Evolutionary conservation across 37 sponge, comb jelly and placozoan genomes (phyloP), one percentile per base, ranked within the genome.

Genomic region (Aphrocallistes beatrix): DNA sequence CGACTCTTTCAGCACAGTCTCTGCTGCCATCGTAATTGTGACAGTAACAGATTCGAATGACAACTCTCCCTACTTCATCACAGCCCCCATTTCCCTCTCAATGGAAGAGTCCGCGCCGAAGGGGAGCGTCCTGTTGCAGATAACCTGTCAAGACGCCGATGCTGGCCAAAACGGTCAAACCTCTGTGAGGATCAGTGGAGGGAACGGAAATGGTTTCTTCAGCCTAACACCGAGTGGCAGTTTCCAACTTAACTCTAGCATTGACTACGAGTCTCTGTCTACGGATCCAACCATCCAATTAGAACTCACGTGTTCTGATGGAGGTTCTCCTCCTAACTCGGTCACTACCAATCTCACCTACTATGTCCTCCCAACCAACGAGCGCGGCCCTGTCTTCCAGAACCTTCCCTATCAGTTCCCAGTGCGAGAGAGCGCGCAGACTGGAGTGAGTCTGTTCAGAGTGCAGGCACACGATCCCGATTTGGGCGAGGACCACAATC

Each of bases 371-470:
- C 75, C 75, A 3, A 25, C 75, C 21, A 60, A 60, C 75, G 75
- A 60, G 75, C 75, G n/a, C 34, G 75, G 75, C 34, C 75, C 75
- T 30, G 75, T 60, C 6, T 60, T 60, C 75, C 75, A 60, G 75
- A 28, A 60, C 34, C 3, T 30, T 60, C 75, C 75, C 75, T 60
- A 32, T 13, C 17, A 3, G n/a, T 60, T 60, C 75, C n/a, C 34
- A 6, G 3, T 60, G 6, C 75, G 75, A 60, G 75, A 60, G 34
- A 30, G n/a, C 34, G 17, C 21, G 3, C 75, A 60, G 75, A 60
- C n/a, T 19, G 75, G 75, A 3, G n/a, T 1, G 3, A 60, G 28
- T 3, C 28, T 13, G 21, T 32, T 60, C 34, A 13, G 3, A 6
- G 34, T 60, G 1, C 1, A 6, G 3, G 75, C 75, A 60, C 28